These are phyloP conservation scores for Leucozona laternaria DNA, from an alignment of 2,888 invertebrate genomes.

Conservation along the genomic window DNA sequence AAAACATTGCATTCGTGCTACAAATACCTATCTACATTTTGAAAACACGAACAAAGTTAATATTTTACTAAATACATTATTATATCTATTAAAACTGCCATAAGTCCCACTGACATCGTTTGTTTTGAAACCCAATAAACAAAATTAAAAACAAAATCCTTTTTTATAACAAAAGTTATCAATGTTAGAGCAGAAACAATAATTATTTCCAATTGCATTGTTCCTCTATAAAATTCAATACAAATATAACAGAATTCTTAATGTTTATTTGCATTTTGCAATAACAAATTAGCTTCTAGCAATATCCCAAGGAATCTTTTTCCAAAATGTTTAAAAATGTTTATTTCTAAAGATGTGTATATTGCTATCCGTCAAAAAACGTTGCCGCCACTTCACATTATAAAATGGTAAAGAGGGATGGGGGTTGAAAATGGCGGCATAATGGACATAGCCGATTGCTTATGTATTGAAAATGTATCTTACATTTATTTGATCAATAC, in stretches of 20 bases:
- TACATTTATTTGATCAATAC: slow-evolving; percentile 53
- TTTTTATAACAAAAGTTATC: not conserved
- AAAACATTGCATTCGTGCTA: no score
- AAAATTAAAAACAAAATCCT: not conserved
- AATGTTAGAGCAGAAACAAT: not conserved
- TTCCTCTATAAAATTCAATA: not conserved
- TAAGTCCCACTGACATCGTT: not conserved
- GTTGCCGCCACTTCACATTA: not conserved
- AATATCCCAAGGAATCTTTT: not conserved
- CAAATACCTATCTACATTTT: not conserved
- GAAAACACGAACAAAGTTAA: not conserved
- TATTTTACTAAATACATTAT: not conserved
- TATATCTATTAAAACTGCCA: not conserved
- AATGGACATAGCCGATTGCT: slow-evolving; percentile 2
- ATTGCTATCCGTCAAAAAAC: slow-evolving; percentile 1
- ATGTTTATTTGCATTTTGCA: slow-evolving; percentile 12
- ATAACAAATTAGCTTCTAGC: not conserved
- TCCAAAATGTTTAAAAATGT: not conserved
- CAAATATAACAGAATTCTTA: not conserved
- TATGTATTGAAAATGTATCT: slow-evolving; percentile 18
- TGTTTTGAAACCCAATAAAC: not conserved
- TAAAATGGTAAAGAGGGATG: not conserved
- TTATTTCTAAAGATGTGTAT: slow-evolving; percentile 12
- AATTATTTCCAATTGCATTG: not conserved
- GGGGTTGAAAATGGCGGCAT: not conserved